These are phyloP conservation scores for Dasypogon diadema DNA, from an alignment of 2,888 invertebrate genomes.

Conservation along the genomic window DNA sequence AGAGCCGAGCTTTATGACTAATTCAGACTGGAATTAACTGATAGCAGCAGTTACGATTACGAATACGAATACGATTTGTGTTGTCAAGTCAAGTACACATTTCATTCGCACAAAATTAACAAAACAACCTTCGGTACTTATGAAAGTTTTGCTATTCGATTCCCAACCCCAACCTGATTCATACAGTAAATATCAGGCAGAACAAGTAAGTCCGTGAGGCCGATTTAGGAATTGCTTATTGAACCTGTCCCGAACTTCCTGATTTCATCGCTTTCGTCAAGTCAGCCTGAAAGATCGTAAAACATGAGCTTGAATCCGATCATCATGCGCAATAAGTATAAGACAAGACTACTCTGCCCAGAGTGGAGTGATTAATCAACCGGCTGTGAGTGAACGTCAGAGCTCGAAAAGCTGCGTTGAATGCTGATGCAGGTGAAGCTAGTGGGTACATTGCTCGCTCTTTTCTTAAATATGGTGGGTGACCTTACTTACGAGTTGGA, in stretches of 20 bases:
- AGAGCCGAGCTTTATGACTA: neutral
- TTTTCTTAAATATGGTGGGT: constrained; percentile 13
- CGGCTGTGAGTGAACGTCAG: neutral
- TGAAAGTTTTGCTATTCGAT: neutral
- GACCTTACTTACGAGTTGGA: neutral
- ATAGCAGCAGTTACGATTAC: neutral
- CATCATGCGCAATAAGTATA: neutral
- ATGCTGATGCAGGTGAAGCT: neutral
- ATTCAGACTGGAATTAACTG: neutral
- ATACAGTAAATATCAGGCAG: neutral
- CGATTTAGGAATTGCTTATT: neutral
- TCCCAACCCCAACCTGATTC: constrained; percentile 1
- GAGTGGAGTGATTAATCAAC: constrained; percentile 1
- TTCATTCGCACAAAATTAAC: neutral
- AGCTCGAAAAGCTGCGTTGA: neutral
- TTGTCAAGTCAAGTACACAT: too few species aligned
- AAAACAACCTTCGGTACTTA: neutral
- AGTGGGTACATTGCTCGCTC: neutral
- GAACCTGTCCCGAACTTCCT: neutral
- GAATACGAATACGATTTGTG: neutral
- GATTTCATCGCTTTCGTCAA: neutral
- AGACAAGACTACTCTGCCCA: too few species aligned
- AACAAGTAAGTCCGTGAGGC: neutral
- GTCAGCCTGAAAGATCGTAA: neutral
- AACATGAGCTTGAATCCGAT: neutral